Evolutionary conservation across 1,140 invertebrate genomes (phyloP).

Genomic region (Thaumetopoea pityocampa): DNA sequence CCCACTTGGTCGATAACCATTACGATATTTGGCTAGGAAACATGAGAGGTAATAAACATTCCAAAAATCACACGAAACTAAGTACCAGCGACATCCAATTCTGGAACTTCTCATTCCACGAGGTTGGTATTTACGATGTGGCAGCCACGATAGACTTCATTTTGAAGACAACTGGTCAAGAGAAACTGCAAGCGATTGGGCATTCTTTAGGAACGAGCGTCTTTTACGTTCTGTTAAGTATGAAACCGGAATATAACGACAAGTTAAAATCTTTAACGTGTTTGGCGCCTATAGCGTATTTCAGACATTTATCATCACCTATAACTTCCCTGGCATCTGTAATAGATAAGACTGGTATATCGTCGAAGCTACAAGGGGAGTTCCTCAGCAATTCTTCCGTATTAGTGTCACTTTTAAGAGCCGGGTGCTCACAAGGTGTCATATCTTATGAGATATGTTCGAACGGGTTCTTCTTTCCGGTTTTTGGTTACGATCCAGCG

Average conservation of each 20-base stretch:
- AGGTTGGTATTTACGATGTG: slow-evolving; percentile 24
- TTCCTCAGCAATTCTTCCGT: background rate
- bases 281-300: slow-evolving; percentile 19
- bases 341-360: too few relatives aligned
- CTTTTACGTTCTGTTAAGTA: slow-evolving; percentile 54
- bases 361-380: too few relatives aligned
- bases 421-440: too few relatives aligned
- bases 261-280: slow-evolving; percentile 24
- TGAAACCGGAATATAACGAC: slow-evolving; percentile 30
- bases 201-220: slow-evolving; percentile 68
- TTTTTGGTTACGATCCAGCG: slow-evolving; percentile 18
- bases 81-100: slow-evolving; percentile 18
- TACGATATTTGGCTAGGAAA: slow-evolving; percentile 25
- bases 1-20: slow-evolving; percentile 12
- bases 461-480: background rate
- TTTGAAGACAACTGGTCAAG: slow-evolving; percentile 79
- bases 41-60: slow-evolving; percentile 23
- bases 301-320: background rate
- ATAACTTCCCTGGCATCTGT: too few relatives aligned
- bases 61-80: slow-evolving; percentile 14
- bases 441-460: background rate
- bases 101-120: slow-evolving; percentile 29
- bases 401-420: background rate
- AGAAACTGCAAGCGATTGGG: slow-evolving; percentile 63
- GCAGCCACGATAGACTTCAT: slow-evolving; percentile 53